phyloP scores from a whole-genome alignment of 2,797 vertebrate species.

The Helostoma temminkii region DNA sequence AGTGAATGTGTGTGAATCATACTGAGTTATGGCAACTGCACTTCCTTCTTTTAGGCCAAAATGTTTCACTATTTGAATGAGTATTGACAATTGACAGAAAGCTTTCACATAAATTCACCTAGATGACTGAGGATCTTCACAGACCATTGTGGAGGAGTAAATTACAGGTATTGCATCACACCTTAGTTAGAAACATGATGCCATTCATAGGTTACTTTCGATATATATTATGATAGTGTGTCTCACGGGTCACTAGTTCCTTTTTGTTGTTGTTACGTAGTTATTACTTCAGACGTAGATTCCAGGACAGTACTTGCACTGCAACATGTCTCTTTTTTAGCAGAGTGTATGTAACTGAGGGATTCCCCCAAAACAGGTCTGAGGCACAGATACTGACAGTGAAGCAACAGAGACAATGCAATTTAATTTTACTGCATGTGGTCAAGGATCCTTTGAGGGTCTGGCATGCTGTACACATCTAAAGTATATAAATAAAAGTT shows the following conservation, averaged over 20 bases:
- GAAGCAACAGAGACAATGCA: not conserved
- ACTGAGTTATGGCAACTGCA: too few species aligned
- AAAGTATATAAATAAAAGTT: not conserved
- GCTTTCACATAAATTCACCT: too few species aligned
- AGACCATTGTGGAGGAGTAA: slow-evolving; percentile 11
- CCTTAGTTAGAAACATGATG: not conserved
- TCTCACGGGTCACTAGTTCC: slow-evolving; percentile 32
- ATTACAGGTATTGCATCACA: slow-evolving; percentile 37
- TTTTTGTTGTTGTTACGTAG: slow-evolving; percentile 28
- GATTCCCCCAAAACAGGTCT: slow-evolving; percentile 47
- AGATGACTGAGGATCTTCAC: not conserved
- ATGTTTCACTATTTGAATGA: too few species aligned
- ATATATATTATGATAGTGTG: not conserved
- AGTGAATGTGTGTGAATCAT: not conserved
- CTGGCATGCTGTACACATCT: not conserved
- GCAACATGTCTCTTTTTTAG: not conserved
- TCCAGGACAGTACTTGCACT: slow-evolving; percentile 37
- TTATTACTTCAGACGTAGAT: slow-evolving; percentile 45
- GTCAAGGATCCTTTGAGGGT: not conserved
- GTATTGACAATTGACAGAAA: too few species aligned
- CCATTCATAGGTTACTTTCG: slow-evolving; percentile 19
- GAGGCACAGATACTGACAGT: not conserved
- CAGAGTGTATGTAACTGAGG: slow-evolving; percentile 5
- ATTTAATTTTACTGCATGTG: not conserved
- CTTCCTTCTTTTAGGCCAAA: too few species aligned